These are phyloP conservation scores for Nomada hirtipes DNA, from an alignment of 2,888 invertebrate species.

Conservation along the genomic window DNA sequence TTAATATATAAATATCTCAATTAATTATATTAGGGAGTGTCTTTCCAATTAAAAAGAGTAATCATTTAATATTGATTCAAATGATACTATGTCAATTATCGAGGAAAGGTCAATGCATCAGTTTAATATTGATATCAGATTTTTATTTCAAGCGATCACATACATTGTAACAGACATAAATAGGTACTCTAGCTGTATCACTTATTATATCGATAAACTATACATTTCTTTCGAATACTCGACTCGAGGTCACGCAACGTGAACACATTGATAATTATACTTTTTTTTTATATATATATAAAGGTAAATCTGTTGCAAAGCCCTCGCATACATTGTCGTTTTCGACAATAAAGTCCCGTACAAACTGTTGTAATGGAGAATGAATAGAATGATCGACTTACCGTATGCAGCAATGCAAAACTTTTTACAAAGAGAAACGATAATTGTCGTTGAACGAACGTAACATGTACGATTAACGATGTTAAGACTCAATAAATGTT, in stretches of 20 bases:
- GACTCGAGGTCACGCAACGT: slow-evolving; percentile 68
- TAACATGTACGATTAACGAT: slow-evolving; percentile 45
- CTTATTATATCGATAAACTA: slow-evolving; percentile 72
- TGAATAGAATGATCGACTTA: slow-evolving; percentile 12
- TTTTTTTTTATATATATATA: slow-evolving; percentile 35
- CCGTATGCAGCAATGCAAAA: slow-evolving; percentile 4
- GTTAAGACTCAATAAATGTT: slow-evolving; percentile 34
- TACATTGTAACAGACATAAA: slow-evolving; percentile 82
- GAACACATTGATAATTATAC: slow-evolving; percentile 72
- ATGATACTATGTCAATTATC: background rate
- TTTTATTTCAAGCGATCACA: slow-evolving; percentile 81
- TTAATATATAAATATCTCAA: background rate
- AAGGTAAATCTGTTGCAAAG: slow-evolving; percentile 50
- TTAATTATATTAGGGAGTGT: background rate
- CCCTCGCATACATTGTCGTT: slow-evolving; percentile 37
- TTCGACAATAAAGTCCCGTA: slow-evolving; percentile 38
- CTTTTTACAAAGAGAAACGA: slow-evolving; percentile 17
- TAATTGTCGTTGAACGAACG: slow-evolving; percentile 26
- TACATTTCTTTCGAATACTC: slow-evolving; percentile 68
- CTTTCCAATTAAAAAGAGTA: background rate
- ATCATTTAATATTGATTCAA: background rate
- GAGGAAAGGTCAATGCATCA: background rate
- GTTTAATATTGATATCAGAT: slow-evolving; percentile 60
- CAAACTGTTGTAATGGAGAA: slow-evolving; percentile 16
- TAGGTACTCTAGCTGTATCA: slow-evolving; percentile 73